Evolutionary conservation across 2,797 vertebrate genomes (phyloP).

Genomic region (Eupleurogrammus muticus): DNA sequence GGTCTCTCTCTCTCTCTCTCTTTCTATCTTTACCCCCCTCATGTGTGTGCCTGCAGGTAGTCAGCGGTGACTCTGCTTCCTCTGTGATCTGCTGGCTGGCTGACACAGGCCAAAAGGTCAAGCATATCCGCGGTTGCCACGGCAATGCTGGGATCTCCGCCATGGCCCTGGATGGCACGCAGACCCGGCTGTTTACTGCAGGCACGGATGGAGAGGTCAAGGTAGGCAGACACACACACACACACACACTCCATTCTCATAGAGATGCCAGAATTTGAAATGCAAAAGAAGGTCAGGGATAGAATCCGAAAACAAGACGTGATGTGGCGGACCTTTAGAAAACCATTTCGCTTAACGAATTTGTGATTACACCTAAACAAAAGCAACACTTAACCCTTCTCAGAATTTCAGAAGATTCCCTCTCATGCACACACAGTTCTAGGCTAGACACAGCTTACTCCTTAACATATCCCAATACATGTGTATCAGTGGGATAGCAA

Average conservation of each 20-base stretch:
- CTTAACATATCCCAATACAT: too few relatives aligned
- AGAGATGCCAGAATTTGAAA: slow-evolving; percentile 23
- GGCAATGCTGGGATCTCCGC: slow-evolving; percentile 85
- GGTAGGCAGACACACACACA: slow-evolving; percentile 60
- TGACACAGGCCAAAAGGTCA: slow-evolving; percentile 89
- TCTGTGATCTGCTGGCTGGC: slow-evolving; percentile 86
- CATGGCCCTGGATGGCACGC: slow-evolving; percentile 82
- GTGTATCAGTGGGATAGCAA: background rate
- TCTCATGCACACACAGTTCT: too few relatives aligned
- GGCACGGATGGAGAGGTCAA: slow-evolving; percentile 82
- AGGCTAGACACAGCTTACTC: too few relatives aligned
- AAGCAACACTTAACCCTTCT: too few relatives aligned
- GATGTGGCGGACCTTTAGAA: too few relatives aligned
- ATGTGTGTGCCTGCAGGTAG: slow-evolving; percentile 74
- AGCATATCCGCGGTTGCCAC: slow-evolving; percentile 87
- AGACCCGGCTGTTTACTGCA: slow-evolving; percentile 85
- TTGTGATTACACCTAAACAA: too few relatives aligned
- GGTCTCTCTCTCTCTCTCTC: slow-evolving; percentile 21
- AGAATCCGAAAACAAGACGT: too few relatives aligned
- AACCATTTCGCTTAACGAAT: too few relatives aligned
- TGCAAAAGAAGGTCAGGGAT: background rate
- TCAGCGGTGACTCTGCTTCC: slow-evolving; percentile 84
- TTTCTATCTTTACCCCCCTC: slow-evolving; percentile 1
- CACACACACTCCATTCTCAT: slow-evolving; percentile 13
- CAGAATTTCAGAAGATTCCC: too few relatives aligned